Conservation (phyloP, 2,888 invertebrate genomes). For the Sturmia bella region DNA sequence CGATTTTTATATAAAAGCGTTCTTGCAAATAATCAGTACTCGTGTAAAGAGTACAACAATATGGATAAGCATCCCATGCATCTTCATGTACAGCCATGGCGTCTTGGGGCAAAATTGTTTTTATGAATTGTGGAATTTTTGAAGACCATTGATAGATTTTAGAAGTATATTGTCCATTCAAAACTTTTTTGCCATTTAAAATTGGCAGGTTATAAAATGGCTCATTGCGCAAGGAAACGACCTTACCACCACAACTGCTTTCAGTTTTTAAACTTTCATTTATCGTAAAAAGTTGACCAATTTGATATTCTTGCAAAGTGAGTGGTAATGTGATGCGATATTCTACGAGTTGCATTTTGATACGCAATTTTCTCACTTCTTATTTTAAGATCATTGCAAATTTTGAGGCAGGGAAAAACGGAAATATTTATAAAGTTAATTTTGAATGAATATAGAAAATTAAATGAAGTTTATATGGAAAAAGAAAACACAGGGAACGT, state of each 20-base stretch:
- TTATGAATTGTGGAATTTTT: constrained; percentile 97
- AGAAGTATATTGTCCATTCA: constrained; percentile 98
- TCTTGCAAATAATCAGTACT: constrained; percentile 86
- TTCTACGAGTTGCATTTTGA: constrained; percentile 50
- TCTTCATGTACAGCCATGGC: constrained; percentile 98
- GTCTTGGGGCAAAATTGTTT: constrained; percentile 95
- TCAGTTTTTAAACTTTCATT: constrained; percentile 94
- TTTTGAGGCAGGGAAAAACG: background rate
- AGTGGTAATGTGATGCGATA: constrained; percentile 58
- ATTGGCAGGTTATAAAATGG: constrained; percentile 95
- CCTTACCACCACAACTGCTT: constrained; percentile 91
- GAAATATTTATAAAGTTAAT: constrained; percentile 5
- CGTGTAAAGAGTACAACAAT: constrained; percentile 97
- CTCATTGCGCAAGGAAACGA: constrained; percentile 97
- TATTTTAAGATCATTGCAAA: constrained; percentile 37
- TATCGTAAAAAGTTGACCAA: constrained; percentile 98
- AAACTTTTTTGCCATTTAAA: constrained; percentile 93
- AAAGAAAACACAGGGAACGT: background rate
- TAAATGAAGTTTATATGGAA: background rate
- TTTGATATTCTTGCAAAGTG: constrained; percentile 92
- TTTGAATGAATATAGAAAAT: background rate
- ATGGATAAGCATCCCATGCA: constrained; percentile 99
- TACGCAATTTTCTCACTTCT: background rate
- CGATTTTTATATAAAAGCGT: constrained; percentile 94
- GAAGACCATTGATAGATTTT: constrained; percentile 99